Conservation (phyloP, 2,797 vertebrate genomes). For the Sebastolobus altivelis region DNA sequence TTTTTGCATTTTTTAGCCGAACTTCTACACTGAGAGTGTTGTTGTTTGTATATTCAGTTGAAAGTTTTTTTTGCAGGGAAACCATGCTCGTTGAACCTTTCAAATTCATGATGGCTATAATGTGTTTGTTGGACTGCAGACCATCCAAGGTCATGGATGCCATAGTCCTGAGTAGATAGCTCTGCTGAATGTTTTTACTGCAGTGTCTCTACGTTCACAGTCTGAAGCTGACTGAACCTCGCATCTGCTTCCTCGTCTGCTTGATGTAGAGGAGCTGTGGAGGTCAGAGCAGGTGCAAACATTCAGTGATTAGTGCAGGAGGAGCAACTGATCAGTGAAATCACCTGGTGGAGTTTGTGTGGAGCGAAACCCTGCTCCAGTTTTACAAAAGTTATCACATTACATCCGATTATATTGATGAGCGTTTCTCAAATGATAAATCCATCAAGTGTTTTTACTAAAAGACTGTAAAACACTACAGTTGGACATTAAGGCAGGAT, state of each 20-base stretch:
- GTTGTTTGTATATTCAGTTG: neutral
- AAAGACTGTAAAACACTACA: constrained; percentile 24
- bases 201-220: neutral
- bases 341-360: constrained; percentile 1
- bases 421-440: constrained; percentile 1
- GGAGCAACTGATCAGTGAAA: constrained; percentile 4
- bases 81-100: neutral
- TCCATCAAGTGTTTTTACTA: constrained; percentile 6
- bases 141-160: neutral
- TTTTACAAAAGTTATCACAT: constrained; percentile 14
- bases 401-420: neutral
- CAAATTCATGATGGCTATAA: neutral
- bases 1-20: neutral
- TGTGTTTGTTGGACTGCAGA: constrained; percentile 5
- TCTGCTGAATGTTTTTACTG: neutral
- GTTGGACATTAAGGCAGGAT: constrained; percentile 1
- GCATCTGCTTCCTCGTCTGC: neutral
- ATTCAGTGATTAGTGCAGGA: neutral
- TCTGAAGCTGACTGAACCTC: neutral
- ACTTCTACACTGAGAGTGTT: neutral
- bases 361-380: neutral
- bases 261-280: neutral
- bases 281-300: constrained; percentile 2
- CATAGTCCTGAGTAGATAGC: neutral
- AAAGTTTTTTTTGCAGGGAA: neutral